Conservation (phyloP, 1,140 invertebrate species). For the Lepidostoma basale region DNA sequence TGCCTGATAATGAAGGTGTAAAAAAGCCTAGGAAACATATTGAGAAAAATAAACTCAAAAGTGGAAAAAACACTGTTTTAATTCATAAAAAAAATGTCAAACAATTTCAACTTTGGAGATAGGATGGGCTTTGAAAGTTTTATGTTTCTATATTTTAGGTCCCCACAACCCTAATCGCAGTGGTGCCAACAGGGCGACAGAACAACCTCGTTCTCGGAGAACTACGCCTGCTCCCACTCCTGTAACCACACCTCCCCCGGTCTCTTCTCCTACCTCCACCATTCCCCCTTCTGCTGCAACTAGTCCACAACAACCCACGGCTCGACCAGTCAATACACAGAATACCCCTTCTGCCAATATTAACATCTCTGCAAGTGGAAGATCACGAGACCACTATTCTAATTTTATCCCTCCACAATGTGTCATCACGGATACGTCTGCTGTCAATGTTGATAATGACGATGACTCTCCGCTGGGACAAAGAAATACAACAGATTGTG, state of each 20-base stretch:
- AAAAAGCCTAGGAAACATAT: too few species aligned
- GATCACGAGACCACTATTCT: not conserved
- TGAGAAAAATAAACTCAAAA: too few species aligned
- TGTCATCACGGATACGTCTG: conserved; percentile 32
- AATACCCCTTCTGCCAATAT: not conserved
- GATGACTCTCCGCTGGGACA: conserved; percentile 4
- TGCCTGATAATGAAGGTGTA: too few species aligned
- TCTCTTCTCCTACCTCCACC: not conserved
- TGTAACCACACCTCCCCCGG: not conserved
- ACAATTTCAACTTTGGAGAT: too few species aligned
- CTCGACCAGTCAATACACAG: not conserved
- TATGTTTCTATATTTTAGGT: too few species aligned
- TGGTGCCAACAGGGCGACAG: not conserved
- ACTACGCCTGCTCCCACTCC: not conserved
- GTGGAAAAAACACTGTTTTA: too few species aligned
- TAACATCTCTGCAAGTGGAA: not conserved
- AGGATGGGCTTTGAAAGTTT: too few species aligned
- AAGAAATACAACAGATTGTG: conserved; percentile 57
- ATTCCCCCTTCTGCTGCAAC: not conserved
- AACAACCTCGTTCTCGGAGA: not conserved
- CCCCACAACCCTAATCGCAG: not conserved
- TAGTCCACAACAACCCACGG: not conserved
- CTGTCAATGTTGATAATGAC: not conserved
- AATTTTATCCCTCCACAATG: conserved; percentile 28
- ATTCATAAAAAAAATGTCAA: too few species aligned